Base-by-base conservation (phyloP, 2,888 invertebrate species). In the Drosophila tripunctata region DNA sequence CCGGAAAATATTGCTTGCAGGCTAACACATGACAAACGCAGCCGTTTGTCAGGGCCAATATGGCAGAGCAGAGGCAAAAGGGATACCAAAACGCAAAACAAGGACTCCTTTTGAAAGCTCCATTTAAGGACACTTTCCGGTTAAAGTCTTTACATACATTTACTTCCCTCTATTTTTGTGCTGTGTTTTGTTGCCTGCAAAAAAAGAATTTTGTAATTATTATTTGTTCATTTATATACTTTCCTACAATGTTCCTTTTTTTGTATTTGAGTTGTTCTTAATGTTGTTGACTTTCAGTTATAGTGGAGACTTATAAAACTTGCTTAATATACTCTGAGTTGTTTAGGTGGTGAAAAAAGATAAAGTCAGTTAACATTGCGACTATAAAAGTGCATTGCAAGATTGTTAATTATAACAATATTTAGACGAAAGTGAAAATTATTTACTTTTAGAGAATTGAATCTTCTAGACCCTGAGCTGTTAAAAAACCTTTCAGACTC, bases 11-110 rank as follows among this genome's bases (percentile, higher is more conserved):
- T 83, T 77, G 88, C 83, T 80, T 57, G 67, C 62, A 88, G 88
- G 84, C 84, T 72, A 83, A 86, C 87, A 86, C 78, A 83, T 83
- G 83, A 80, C 83, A 83, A 83, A 88, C 87, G 84, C 84, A 88
- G 83, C 87, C 84, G 88, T 83, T 83, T 87, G 87, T 88, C 83
- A 86, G 58, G 56, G 62, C 68, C 74, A 67, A 76, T 73, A 67
- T 72, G 74, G 55, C 55, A 55, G 24, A 15, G 55, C 55, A 55
- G 24, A 15, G 27, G 27, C 43, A 33, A 58, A 30, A 33, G 54
- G 40, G 27, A 24, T n/a, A 22, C 35, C 7, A 31, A 12, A 4
- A 27, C 27, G 10, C 27, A 27, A n/a, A n/a, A 27, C 22, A 22
- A 22, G 22, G 6, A 22, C 27, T 27, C 27, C 27, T 10, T 3